Base-by-base conservation (phyloP, 2,888 invertebrate species). In the Fragum whitleyi region DNA sequence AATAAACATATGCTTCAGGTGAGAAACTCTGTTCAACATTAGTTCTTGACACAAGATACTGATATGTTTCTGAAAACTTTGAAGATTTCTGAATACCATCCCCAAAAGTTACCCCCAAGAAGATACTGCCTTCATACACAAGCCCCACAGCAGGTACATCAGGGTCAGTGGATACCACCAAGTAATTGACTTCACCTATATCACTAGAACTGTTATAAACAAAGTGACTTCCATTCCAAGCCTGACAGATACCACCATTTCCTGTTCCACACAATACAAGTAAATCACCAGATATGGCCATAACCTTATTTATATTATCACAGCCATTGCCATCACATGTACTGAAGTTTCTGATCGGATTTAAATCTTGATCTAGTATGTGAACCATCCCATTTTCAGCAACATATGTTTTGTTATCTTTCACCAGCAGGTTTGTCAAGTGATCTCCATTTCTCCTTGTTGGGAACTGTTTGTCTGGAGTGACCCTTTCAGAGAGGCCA, bases 241-340 rank as follows among this genome's bases (percentile, higher is more conserved):
- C 28, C 55, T 77, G 65, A 71, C 71, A 77, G 36, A 65, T 32
- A 16, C 77, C 77, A 23, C 28, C 14, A 21, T 65, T 55, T 5
- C 77, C 77, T 55, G 71, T 71, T 0, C 77, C 77, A 71, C 77
- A 77, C 3, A 53, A 21, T 14, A 77, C 29, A n/a, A 77, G 36
- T 26, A 32, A 9, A 9, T 53, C 23, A 21, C 39, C 19, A 57
- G 29, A 28, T 29, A 71, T 11, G 14, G 71, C 32, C 28, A 77
- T 26, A 9, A 77, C 65, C 21, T 71, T 65, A 32, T 77, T 77
- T 7, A 42, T n/a, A 57, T 77, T 77, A 14, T 67, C 29, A 71
- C 77, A 77, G 9, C 28, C 23, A 65, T 65, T 39, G 9, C 42
- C 23, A 14, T 19, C 65, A 65, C 65, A 65, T 19, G 65, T 65